Percentiles rank a stretch among this genome's conserved stretches.
Evolutionary conservation across 2,113 vertebrate genomes (phyloP).

Genomic region (Python bivittatus): DNA sequence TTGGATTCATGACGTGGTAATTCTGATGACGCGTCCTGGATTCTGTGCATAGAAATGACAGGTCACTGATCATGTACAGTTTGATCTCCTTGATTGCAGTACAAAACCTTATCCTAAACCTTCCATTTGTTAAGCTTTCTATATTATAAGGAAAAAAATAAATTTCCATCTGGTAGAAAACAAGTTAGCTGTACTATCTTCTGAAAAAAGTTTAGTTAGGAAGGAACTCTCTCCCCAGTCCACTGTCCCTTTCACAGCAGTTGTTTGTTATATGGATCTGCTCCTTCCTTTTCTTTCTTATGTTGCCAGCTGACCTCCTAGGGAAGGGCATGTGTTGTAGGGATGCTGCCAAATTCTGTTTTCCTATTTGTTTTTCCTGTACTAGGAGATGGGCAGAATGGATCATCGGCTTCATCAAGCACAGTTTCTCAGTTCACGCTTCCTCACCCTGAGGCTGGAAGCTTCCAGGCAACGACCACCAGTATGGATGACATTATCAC

Average conservation of each 20-base stretch:
- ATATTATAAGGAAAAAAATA: background rate
- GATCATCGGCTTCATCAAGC: conserved; percentile 15
- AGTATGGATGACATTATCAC: conserved; percentile 31
- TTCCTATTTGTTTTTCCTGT: conserved; percentile 28
- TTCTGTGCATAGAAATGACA: background rate
- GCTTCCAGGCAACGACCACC: background rate
- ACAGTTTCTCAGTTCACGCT: rapidly evolving
- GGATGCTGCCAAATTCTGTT: background rate
- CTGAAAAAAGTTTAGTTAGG: background rate
- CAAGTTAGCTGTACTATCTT: background rate
- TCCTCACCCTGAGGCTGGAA: conserved; percentile 29
- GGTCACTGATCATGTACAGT: background rate
- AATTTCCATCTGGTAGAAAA: background rate
- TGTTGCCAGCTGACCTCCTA: conserved; percentile 2
- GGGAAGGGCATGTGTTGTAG: conserved; percentile 4
- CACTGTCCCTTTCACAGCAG: background rate
- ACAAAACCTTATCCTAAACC: background rate
- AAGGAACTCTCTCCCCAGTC: background rate
- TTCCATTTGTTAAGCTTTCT: background rate
- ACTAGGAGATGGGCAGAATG: conserved; percentile 50
- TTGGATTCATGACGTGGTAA: background rate
- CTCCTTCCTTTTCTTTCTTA: background rate
- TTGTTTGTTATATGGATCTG: background rate
- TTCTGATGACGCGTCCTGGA: background rate
- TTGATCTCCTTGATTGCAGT: background rate